These are phyloP conservation scores for Drosophila ezoana DNA, from an alignment of 2,888 invertebrate genomes.

Conservation along the genomic window DNA sequence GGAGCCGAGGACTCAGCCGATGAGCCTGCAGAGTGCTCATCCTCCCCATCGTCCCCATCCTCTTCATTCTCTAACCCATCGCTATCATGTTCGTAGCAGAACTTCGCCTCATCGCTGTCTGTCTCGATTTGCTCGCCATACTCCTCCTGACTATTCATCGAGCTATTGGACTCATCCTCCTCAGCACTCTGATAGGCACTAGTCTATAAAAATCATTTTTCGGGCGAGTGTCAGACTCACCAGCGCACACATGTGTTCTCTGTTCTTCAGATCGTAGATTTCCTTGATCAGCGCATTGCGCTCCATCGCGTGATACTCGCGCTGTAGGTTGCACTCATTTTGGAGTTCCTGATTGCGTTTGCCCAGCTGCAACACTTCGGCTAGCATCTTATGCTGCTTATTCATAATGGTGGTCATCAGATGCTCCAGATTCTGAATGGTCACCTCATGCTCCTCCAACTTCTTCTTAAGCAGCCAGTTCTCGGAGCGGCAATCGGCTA, in stretches of 20 bases:
- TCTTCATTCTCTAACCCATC: constrained; percentile 1
- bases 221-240: constrained; percentile 8
- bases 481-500: constrained; percentile 74
- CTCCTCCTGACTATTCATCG: constrained; percentile 15
- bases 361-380: constrained; percentile 76
- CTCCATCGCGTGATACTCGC: constrained; percentile 80
- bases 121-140: background rate
- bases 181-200: background rate
- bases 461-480: constrained; percentile 79
- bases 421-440: constrained; percentile 77
- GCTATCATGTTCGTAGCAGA: constrained; percentile 2
- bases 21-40: constrained; percentile 5
- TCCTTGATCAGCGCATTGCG: constrained; percentile 75
- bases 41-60: background rate
- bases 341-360: constrained; percentile 69
- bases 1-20: background rate
- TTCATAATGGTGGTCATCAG: constrained; percentile 77
- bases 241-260: constrained; percentile 32
- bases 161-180: background rate
- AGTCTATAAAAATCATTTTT: background rate
- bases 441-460: constrained; percentile 66
- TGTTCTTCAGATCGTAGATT: constrained; percentile 66
- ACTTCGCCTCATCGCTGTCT: constrained; percentile 22
- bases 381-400: constrained; percentile 78
- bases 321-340: constrained; percentile 73